Percentiles rank a stretch among this genome's conserved stretches.
Conservation (phyloP, 2,113 vertebrate genomes). For the Furnarius figulus region DNA sequence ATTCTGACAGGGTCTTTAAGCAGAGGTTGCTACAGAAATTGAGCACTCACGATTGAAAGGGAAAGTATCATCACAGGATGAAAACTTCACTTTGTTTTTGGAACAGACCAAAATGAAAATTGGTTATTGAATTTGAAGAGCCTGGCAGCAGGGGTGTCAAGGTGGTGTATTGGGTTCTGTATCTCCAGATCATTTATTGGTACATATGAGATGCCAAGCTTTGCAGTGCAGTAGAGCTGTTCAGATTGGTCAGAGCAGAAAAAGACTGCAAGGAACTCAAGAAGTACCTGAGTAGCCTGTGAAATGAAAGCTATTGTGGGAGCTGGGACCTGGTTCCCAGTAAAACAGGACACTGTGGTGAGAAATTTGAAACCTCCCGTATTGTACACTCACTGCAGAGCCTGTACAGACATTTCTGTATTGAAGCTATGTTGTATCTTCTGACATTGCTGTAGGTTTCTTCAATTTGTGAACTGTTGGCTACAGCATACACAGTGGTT, state of each 20-base stretch:
- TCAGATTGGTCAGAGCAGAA: not conserved
- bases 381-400: not conserved
- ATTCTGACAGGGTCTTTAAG: conserved; percentile 40
- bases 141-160: not conserved
- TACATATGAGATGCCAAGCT: not conserved
- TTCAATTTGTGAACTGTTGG: not conserved
- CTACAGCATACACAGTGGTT: not conserved
- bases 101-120: conserved; percentile 25
- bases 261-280: not conserved
- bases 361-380: not conserved
- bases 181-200: not conserved
- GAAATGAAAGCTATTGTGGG: not conserved
- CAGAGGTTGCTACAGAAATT: conserved; percentile 24
- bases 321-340: not conserved
- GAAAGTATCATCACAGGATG: not conserved
- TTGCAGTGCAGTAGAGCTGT: not conserved
- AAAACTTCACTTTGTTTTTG: conserved; percentile 34
- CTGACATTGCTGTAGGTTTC: not conserved
- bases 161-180: not conserved
- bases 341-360: not conserved
- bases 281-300: not conserved
- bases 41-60: not conserved
- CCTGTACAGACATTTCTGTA: not conserved
- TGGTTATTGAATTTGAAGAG: conserved; percentile 19
- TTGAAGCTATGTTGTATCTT: not conserved